phyloP scores from a whole-genome alignment of 2,113 vertebrate species.

The Pseudopipra pipra region DNA sequence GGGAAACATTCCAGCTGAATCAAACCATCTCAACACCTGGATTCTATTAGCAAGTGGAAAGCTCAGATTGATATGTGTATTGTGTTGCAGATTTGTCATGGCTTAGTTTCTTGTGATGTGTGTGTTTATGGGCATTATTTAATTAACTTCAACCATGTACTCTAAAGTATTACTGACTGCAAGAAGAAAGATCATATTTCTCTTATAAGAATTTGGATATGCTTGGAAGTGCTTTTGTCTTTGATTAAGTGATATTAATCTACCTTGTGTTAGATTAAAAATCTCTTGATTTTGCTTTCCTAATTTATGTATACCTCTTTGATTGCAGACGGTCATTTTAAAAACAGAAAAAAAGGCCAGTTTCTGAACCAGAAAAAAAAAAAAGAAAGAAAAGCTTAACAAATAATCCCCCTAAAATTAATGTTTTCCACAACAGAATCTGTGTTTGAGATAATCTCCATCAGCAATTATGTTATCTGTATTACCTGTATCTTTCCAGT shows the following conservation, averaged over 20 bases:
- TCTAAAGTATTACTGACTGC: background rate
- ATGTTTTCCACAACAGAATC: background rate
- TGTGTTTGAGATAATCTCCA: background rate
- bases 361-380: background rate
- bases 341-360: background rate
- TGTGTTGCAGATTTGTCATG: background rate
- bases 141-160: background rate
- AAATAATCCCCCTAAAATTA: background rate
- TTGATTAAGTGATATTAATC: background rate
- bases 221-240: background rate
- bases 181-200: background rate
- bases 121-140: background rate
- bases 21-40: background rate
- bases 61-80: background rate
- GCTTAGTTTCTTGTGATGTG: background rate
- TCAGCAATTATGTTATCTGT: background rate
- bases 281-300: background rate
- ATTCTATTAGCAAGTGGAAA: background rate
- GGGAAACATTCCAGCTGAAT: background rate
- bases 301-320: background rate
- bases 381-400: rapidly evolving
- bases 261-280: background rate
- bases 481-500: background rate
- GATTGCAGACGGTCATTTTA: background rate
- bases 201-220: background rate